phyloP scores from a whole-genome alignment of 2,888 invertebrate species.

The Apantesis nais region DNA sequence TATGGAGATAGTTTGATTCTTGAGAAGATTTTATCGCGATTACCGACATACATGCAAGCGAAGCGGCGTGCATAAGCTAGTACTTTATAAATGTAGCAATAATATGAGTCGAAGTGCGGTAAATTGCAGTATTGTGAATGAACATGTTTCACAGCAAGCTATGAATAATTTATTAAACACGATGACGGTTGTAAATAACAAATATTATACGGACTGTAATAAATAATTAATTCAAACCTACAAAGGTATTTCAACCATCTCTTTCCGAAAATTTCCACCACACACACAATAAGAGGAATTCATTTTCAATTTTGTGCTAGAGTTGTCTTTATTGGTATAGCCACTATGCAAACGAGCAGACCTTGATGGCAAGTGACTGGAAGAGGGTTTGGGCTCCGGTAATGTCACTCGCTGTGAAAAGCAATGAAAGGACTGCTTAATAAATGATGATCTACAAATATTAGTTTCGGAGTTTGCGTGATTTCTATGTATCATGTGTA shows the following conservation, averaged over 20 bases:
- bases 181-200: neutral
- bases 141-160: neutral
- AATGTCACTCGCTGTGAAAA: no score
- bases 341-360: no score
- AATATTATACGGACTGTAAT: neutral
- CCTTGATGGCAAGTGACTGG: no score
- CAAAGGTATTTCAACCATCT: neutral
- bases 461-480: no score
- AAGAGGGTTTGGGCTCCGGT: no score
- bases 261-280: neutral
- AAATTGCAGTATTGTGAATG: conserved; percentile 19
- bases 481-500: no score
- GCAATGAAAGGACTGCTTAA: no score
- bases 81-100: conserved; percentile 1
- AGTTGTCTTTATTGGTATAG: neutral
- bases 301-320: neutral
- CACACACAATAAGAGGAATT: neutral
- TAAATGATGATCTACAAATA: no score
- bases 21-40: no score
- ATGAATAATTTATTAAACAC: conserved; percentile 3
- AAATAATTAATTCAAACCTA: neutral
- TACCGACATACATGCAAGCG: no score
- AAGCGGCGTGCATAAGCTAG: no score
- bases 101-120: neutral
- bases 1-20: no score